phyloP scores from a whole-genome alignment of 2,888 invertebrate species.

The Cephus sareptanus region DNA sequence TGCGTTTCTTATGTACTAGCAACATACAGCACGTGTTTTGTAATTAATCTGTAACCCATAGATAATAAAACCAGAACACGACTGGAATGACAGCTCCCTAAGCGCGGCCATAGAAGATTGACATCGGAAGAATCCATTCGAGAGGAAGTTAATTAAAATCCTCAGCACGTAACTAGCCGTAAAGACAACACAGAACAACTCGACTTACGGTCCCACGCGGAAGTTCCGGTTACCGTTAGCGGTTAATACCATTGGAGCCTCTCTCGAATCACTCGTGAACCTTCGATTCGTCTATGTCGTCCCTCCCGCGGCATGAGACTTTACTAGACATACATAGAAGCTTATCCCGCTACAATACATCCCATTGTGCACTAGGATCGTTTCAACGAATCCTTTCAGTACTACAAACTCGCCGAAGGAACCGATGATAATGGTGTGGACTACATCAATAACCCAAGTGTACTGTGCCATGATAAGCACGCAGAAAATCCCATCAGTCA shows the following conservation, averaged over 20 bases:
- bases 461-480: neutral
- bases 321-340: neutral
- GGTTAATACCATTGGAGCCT: neutral
- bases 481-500: neutral
- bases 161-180: neutral
- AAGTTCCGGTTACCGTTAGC: constrained; percentile 1
- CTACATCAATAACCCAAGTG: neutral
- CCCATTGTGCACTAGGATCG: neutral
- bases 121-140: neutral
- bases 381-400: neutral
- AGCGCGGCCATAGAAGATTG: neutral
- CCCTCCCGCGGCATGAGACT: neutral
- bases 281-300: neutral
- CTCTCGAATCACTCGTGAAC: neutral
- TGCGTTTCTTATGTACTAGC: neutral
- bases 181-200: neutral
- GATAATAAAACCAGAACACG: neutral
- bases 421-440: neutral
- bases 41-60: neutral
- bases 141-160: neutral
- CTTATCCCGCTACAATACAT: neutral
- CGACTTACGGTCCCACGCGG: neutral
- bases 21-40: neutral
- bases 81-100: neutral
- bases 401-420: neutral